A percentile compares a stretch with the other conserved stretches of the same genome.
Evolutionary conservation across 2,797 vertebrate species (phyloP).

Genomic region (Dendrocincla fuliginosa): DNA sequence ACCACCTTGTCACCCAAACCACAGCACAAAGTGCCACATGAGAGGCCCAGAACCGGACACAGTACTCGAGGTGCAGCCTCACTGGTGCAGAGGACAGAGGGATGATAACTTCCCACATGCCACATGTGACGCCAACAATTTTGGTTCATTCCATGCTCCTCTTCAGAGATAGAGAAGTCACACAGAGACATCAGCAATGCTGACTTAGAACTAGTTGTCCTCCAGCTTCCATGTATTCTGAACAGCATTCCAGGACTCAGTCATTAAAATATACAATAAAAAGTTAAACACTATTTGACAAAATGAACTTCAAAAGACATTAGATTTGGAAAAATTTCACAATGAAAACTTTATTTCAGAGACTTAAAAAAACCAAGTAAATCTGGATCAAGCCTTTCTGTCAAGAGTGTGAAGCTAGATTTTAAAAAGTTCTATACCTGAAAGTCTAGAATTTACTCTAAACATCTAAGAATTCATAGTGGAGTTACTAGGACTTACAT

Average conservation of each 20-base stretch:
- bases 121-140: neutral
- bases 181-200: neutral
- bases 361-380: neutral
- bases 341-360: neutral
- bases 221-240: neutral
- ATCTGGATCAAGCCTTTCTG: neutral
- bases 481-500: neutral
- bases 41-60: neutral
- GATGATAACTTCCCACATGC: neutral
- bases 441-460: neutral
- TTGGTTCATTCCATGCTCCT: neutral
- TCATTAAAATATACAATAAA: neutral
- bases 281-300: neutral
- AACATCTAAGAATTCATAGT: neutral
- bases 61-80: neutral
- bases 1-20: neutral
- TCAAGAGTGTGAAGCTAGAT: neutral
- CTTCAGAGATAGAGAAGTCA: neutral
- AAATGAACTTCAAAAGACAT: neutral
- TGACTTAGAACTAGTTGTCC: neutral
- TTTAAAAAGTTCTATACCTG: neutral
- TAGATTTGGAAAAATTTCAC: neutral
- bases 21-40: rapidly evolving
- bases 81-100: no score
- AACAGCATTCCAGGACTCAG: neutral